Evolutionary conservation across 2,797 vertebrate genomes (phyloP), one percentile per base, ranked within the genome.

Genomic region (Stomatorhinus walkeri): DNA sequence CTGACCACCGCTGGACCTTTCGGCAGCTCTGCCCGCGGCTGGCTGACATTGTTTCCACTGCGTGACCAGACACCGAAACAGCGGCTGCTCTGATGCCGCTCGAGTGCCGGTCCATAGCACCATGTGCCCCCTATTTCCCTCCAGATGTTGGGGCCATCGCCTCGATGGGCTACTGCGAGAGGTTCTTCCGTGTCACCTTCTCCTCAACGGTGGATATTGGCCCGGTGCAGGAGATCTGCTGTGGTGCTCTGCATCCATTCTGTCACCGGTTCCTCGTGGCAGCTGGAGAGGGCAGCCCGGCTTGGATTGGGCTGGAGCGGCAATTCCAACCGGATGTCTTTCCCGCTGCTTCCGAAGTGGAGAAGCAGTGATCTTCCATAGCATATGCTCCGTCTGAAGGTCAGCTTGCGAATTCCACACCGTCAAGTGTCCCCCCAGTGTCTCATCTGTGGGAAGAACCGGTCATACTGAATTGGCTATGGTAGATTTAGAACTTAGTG

Each of bases 331-430:
- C 79, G 76, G 24, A 90, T 90, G 89, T 88, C 91, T 83, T 40
- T 89, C 90, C 90, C 91, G 61, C 40, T 90, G 89, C 89, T 94
- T 92, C 94, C 91, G 93, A 85, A 91, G 93, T 88, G 72, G 89
- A 89, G 94, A 93, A 89, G 90, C 91, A 90, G 91, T 48, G 91
- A 92, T 94, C 91, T 90, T 90, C 89, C 59, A 28, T 89, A 95
- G 93, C 96, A 96, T 96, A 96, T 95, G 95, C 93, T 95, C 89
- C 90, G 22, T 93, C 94, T 94, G 95, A 95, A 95, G 95, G 94
- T 95, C 95, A 94, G 93, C 92, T 92, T 91, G 92, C 93, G 93
- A 93, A 91, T 92, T 93, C 94, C 93, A 95, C 94, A 95, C 90
- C 49, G 28, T 89, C 79, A 89, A 91, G 91, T 89, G 88, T 91